Evolutionary conservation across 1,140 invertebrate species (phyloP), one percentile per base, ranked within the genome.

Genomic region (Drosophila watanabei): DNA sequence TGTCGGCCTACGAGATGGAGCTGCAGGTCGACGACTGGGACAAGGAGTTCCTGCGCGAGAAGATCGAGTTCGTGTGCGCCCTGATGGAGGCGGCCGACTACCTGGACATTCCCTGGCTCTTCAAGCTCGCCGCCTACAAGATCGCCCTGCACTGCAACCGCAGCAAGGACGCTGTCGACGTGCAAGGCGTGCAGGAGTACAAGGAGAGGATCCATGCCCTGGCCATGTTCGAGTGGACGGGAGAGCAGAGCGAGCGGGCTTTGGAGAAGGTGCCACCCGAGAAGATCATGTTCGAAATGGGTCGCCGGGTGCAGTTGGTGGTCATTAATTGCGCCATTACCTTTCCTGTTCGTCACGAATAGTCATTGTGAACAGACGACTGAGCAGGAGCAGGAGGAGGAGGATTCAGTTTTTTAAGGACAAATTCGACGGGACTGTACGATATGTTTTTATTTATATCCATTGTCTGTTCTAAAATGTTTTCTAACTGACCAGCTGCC

Each of bases 31-130:
- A 73, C 6, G 69, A 54, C 35, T 77, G 61, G 60, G 75, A 77
- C 56, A 77, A 77, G 54, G 69, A 73, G 20, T 77, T 77, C 3
- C 32, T 77, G 2, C 54, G 70, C 11, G 60, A 77, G 5, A 32
- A 46, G 8, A 64, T 64, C n/a, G 9, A 24, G 7, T 6, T 14
- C 8, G 37, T 71, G 20, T 37, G 33, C 9, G 16, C 41, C 8
- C 30, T 77, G 2, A 14, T 77, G 32, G 35, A 60, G 14, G 75
- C 60, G 0, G 75, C 69, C 18, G 61, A 77, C 18, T 77, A 65
- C 24, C 20, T 77, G 16, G 61, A 77, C 30, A 63, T 77, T 0
- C 43, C 24, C 11, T 77, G 75, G 75, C 61, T 77, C 1, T 54
- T 35, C 7, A 73, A 77, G 48, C 46, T 77, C 2, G 61, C 58